These are phyloP conservation scores for Leucozona laternaria DNA, from an alignment of 2,888 invertebrate genomes.

Conservation along the genomic window DNA sequence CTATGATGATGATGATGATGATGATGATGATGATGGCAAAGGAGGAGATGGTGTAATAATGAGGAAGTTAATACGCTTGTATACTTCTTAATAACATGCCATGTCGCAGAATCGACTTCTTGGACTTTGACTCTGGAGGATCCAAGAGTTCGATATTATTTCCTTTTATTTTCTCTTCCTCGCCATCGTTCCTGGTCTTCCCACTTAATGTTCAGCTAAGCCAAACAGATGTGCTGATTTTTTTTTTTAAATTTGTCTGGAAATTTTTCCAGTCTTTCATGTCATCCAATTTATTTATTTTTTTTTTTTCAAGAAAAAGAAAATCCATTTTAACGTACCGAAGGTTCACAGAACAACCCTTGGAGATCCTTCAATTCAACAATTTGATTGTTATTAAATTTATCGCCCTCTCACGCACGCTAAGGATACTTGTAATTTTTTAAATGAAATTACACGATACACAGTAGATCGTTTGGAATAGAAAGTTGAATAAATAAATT, in stretches of 20 bases:
- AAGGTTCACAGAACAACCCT: conserved; percentile 33
- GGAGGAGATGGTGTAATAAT: conserved; percentile 64
- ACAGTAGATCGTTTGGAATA: background rate
- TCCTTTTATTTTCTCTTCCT: conserved; percentile 10
- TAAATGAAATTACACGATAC: background rate
- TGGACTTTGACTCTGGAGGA: conserved; percentile 19
- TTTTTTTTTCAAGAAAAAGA: conserved; percentile 34
- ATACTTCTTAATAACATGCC: conserved; percentile 36
- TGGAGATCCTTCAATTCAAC: conserved; percentile 53
- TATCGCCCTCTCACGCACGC: background rate
- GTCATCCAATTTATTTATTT: conserved; percentile 20
- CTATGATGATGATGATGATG: conserved; percentile 25
- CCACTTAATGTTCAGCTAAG: conserved; percentile 44
- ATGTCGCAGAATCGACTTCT: conserved; percentile 37
- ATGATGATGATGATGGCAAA: conserved; percentile 15
- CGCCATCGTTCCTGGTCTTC: background rate
- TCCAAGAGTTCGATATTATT: conserved; percentile 45
- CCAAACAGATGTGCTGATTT: conserved; percentile 57
- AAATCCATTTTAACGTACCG: conserved; percentile 50
- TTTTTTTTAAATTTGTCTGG: background rate
- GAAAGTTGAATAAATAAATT: background rate
- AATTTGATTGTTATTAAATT: conserved; percentile 72
- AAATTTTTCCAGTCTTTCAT: background rate
- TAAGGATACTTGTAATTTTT: background rate
- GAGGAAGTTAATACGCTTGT: conserved; percentile 58